Evolutionary conservation across 2,113 vertebrate genomes (phyloP), one percentile per base, ranked within the genome.

Genomic region (Phalacrocorax carbo): DNA sequence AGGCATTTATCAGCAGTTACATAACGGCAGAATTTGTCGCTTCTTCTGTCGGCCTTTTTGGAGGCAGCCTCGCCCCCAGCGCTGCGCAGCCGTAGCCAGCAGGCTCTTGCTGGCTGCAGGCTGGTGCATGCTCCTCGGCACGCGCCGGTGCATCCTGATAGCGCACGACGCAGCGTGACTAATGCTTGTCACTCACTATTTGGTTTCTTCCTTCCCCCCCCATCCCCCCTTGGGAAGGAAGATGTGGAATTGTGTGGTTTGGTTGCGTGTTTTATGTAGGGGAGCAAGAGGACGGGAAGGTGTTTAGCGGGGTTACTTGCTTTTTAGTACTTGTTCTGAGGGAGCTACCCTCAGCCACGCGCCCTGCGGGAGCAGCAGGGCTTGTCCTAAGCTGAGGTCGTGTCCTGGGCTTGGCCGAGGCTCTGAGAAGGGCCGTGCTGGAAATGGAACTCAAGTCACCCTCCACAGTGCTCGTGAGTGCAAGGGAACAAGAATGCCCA

Each of bases 1-100:
- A 94, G 96, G 79, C 86, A 7, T 96, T 94, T 96, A 95, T 96
- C 95, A 92, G 27, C 71, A 13, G 2, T 96, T 96, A 78, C 64
- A 83, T 92, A 94, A 97, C 13, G 30, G 85, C 49, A 61, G 66
- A 5, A 38, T 88, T 90, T 84, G 90, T 94, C 11, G 3, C 71
- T 82, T 6, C 54, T 88, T 26, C 48, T 25, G 12, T 20, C 32
- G 13, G 75, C 69, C 60, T 20, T 17, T 80, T 40, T 11, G 26
- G 82, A 78, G 76, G 83, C 79, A 40, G 86, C 42, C 68, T 30
- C 0, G 1, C 48, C 36, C 40, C 65, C 30, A 4, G 49, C 2
- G 5, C 61, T 8, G 2, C 12, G 4, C 70, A 38, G 70, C 65
- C 42, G 3, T 9, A 36, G 79, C 60, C 1, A 1, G 48, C 21